Conservation (phyloP, 2,797 vertebrate species). For the Girardinus metallicus region DNA sequence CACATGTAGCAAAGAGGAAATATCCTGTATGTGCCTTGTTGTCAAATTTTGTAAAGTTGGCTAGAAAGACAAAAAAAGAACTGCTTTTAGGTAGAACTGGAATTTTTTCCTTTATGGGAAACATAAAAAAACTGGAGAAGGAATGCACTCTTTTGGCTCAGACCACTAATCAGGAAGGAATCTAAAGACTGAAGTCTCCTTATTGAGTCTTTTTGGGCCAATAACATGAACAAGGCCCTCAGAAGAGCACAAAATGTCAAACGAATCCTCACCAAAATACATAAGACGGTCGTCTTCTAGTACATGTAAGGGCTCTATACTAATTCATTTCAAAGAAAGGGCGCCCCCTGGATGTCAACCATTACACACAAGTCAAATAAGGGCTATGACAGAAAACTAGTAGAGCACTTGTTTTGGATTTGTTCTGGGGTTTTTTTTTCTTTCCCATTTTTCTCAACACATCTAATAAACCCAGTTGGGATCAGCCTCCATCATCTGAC, state of each 20-base stretch:
- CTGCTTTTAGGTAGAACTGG: slow-evolving; percentile 53
- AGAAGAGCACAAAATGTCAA: slow-evolving; percentile 52
- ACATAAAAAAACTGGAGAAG: slow-evolving; percentile 26
- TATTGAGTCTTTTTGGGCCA: slow-evolving; percentile 27
- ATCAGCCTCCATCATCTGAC: slow-evolving; percentile 32
- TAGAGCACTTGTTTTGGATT: slow-evolving; percentile 26
- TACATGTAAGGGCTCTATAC: slow-evolving; percentile 64
- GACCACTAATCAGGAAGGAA: slow-evolving; percentile 51
- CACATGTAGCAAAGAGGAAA: slow-evolving; percentile 53
- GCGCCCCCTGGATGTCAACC: slow-evolving; percentile 39
- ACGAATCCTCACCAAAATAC: slow-evolving; percentile 36
- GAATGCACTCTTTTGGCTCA: slow-evolving; percentile 7
- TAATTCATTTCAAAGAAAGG: slow-evolving; percentile 40
- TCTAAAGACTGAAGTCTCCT: slow-evolving; percentile 36
- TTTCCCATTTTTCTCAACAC: slow-evolving; percentile 4
- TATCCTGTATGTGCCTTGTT: slow-evolving; percentile 66
- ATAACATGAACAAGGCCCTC: slow-evolving; percentile 24
- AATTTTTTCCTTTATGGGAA: slow-evolving; percentile 39
- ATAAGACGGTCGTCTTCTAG: slow-evolving; percentile 40
- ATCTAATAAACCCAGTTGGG: not conserved
- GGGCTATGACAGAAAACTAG: slow-evolving; percentile 59
- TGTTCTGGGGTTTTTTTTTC: not conserved
- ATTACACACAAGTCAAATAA: slow-evolving; percentile 36
- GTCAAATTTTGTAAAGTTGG: slow-evolving; percentile 23
- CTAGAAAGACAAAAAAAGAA: slow-evolving; percentile 13